Conservation (phyloP, 2,113 vertebrate species). For the Alethe diademata region DNA sequence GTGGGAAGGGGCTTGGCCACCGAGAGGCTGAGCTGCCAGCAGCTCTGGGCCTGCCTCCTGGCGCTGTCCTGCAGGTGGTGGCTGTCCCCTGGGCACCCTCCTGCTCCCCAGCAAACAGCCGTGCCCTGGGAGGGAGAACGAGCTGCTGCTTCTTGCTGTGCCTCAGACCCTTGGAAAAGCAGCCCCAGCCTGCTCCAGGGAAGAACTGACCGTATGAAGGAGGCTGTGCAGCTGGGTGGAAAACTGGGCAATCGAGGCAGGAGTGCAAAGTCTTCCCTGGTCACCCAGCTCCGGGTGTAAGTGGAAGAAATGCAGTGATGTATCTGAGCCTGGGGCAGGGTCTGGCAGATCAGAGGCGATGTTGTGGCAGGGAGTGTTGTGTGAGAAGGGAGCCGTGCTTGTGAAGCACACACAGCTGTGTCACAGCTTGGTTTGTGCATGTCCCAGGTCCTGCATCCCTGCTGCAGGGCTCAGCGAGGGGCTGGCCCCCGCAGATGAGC, state of each 20-base stretch:
- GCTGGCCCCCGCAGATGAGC: fast-evolving
- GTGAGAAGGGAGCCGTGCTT: background rate
- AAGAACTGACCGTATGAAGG: fast-evolving
- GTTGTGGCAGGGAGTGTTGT: fast-evolving
- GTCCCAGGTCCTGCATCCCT: background rate
- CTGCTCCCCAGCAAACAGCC: background rate
- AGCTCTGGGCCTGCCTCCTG: background rate
- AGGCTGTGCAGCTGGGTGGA: background rate
- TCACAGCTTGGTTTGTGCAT: background rate
- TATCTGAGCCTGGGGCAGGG: background rate
- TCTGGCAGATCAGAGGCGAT: background rate
- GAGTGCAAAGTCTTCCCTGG: fast-evolving
- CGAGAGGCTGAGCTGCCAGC: background rate
- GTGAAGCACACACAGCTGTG: background rate
- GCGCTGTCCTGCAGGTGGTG: background rate
- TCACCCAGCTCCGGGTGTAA: background rate
- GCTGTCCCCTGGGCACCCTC: background rate
- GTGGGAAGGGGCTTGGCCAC: background rate
- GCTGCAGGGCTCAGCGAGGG: fast-evolving
- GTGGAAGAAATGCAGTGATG: background rate
- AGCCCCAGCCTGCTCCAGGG: background rate
- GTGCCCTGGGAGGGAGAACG: background rate
- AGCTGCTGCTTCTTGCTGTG: background rate
- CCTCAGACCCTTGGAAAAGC: background rate
- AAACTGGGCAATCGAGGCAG: background rate